Conservation (phyloP, 1,140 invertebrate species). For the Eriosoma lanigerum region DNA sequence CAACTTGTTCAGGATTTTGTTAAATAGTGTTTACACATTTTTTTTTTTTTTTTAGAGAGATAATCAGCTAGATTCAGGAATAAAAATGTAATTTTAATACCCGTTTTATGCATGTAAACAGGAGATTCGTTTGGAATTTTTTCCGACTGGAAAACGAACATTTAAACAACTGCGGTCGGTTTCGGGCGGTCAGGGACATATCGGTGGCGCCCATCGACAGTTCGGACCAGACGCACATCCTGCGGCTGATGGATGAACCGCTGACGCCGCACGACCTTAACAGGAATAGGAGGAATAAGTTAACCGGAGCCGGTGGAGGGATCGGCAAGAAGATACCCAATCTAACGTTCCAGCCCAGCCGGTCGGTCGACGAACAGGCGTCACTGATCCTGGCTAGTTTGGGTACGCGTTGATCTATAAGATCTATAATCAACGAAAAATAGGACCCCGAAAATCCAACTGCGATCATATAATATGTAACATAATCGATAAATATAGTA, state of each 20-base stretch:
- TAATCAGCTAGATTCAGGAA: no score
- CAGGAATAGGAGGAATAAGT: conserved; percentile 17
- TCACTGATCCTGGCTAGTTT: conserved; percentile 32
- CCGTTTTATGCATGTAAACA: no score
- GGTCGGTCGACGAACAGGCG: conserved; percentile 39
- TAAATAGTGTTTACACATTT: no score
- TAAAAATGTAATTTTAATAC: no score
- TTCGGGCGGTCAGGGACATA: conserved; percentile 96
- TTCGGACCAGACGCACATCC: conserved; percentile 71
- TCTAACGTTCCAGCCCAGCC: conserved; percentile 32
- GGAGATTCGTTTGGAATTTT: conserved; percentile 99
- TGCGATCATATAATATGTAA: no score
- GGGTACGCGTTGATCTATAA: conserved; percentile 11
- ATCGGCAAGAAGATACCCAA: conserved; percentile 44
- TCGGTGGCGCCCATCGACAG: conserved; percentile 95
- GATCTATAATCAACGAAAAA: no score
- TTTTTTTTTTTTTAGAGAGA: no score
- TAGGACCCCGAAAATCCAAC: no score
- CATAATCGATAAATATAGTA: no score
- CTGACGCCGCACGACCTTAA: conserved; percentile 3
- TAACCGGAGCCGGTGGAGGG: conserved; percentile 2
- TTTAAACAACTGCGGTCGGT: conserved; percentile 99
- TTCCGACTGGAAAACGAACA: conserved; percentile 99
- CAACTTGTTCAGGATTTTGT: no score
- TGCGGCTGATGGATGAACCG: conserved; percentile 71